Evolutionary conservation across 2,888 invertebrate species (phyloP), one percentile per base, ranked within the genome.

Genomic region (Lissonota sp.): DNA sequence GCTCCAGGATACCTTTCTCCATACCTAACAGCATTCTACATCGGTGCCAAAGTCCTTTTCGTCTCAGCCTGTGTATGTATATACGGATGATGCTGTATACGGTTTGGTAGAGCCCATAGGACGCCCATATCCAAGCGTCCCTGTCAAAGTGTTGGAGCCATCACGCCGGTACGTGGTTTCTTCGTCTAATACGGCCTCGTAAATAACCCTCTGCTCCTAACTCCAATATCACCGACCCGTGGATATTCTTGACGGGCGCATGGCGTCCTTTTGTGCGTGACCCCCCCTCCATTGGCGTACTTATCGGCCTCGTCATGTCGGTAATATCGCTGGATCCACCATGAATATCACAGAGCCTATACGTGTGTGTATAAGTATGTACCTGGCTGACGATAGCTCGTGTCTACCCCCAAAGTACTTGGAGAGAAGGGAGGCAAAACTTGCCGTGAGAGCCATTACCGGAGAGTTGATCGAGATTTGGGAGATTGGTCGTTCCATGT

Each of bases 111-210:
- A 53, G 5, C 55, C 12, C 64, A 49, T 62, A 64, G 58, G 51
- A 64, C 42, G 60, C 69, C 26, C 66, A 67, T 78, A 70, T 74
- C 75, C 75, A 44, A 26, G 1, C 53, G 55, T 70, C 55, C 71
- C 63, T 74, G 80, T 80, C 82, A 84, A 84, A 82, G 72, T 70
- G 78, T 67, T 69, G 69, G 64, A 71, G 79, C 76, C 80, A 82
- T 84, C 84, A 84, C 62, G 63, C 70, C 60, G 60, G 71, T 79
- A 83, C 82, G 82, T 83, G 84, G 75, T 80, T 80, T 62, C 72
- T 73, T 79, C 64, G 60, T 66, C 78, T 80, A 79, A 84, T 84
- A 84, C 72, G 66, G 26, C 58, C 63, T 80, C 80, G 80, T 84
- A 83, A 84, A 84, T 84, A 80, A 83, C 75, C 49, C 60, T 46